Evolutionary conservation across 2,113 vertebrate genomes (phyloP).

Genomic region (Isichthys henryi): DNA sequence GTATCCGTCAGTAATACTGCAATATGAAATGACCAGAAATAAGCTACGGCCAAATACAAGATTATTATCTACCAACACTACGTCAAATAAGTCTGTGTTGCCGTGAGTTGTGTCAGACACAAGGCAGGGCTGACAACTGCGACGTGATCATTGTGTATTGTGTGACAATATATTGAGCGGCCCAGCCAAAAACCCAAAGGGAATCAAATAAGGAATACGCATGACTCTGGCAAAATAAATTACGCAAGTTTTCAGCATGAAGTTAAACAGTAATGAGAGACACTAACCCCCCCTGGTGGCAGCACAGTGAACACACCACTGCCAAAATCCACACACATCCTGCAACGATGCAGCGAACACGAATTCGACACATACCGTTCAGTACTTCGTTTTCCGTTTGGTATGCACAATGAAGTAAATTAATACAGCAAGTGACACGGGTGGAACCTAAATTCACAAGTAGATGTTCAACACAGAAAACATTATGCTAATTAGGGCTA

Average conservation of each 20-base stretch:
- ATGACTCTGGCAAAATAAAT: background rate
- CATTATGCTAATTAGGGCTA: background rate
- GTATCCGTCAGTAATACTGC: no score
- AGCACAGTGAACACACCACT: background rate
- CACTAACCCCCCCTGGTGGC: conserved; percentile 51
- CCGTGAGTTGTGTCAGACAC: background rate
- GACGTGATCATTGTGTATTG: background rate
- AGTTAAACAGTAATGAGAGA: background rate
- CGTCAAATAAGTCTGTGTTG: background rate
- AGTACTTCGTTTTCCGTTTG: background rate
- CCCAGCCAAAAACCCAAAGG: background rate
- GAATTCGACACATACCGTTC: background rate
- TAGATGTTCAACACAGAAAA: background rate
- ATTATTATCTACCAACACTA: background rate
- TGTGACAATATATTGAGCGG: background rate
- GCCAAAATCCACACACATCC: background rate
- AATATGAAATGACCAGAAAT: background rate
- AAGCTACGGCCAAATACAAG: background rate
- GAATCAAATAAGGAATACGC: background rate
- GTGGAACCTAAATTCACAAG: background rate
- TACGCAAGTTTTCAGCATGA: background rate
- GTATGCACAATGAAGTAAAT: background rate
- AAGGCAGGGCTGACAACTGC: background rate
- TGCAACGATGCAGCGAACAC: no score
- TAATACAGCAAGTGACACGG: background rate